Percentiles rank a stretch among this genome's conserved stretches.
phyloP scores from a whole-genome alignment of 2,888 invertebrate species.

The Myopa testacea region DNA sequence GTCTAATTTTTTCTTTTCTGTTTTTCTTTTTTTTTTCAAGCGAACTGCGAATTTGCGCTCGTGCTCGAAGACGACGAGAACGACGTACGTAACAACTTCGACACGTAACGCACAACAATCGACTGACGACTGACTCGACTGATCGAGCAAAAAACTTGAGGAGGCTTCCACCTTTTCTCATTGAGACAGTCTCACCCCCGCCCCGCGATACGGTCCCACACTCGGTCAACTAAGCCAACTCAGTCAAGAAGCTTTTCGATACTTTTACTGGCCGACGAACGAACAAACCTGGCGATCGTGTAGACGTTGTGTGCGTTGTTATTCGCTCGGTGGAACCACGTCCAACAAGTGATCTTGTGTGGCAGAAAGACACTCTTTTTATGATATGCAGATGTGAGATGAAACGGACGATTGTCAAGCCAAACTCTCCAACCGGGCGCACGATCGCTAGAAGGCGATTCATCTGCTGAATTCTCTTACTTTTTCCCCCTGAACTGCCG shows the following conservation, averaged over 20 bases:
- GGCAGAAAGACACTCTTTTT: constrained; percentile 31
- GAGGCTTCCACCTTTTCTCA: constrained; percentile 16
- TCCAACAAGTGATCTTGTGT: constrained; percentile 23
- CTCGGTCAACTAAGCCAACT: neutral
- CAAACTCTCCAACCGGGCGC: neutral
- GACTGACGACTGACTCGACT: constrained; percentile 42
- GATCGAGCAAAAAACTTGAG: neutral
- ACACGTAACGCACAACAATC: constrained; percentile 52
- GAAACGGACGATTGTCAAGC: neutral
- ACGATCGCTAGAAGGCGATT: neutral
- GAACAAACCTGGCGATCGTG: neutral
- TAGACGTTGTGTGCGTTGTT: neutral
- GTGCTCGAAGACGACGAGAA: neutral
- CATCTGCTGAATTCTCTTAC: neutral
- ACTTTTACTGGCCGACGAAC: neutral
- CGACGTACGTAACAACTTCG: constrained; percentile 38
- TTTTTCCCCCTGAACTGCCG: neutral
- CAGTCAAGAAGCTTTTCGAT: neutral
- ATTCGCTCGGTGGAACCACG: constrained; percentile 15
- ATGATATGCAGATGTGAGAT: neutral
- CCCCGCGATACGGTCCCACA: neutral
- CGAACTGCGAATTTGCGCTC: constrained; percentile 10
- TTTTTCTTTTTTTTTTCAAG: neutral
- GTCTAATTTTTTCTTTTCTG: neutral
- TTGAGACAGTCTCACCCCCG: neutral